These are phyloP conservation scores for Urocynchramus pylzowi DNA, from an alignment of 2,113 vertebrate species.

Conservation along the genomic window DNA sequence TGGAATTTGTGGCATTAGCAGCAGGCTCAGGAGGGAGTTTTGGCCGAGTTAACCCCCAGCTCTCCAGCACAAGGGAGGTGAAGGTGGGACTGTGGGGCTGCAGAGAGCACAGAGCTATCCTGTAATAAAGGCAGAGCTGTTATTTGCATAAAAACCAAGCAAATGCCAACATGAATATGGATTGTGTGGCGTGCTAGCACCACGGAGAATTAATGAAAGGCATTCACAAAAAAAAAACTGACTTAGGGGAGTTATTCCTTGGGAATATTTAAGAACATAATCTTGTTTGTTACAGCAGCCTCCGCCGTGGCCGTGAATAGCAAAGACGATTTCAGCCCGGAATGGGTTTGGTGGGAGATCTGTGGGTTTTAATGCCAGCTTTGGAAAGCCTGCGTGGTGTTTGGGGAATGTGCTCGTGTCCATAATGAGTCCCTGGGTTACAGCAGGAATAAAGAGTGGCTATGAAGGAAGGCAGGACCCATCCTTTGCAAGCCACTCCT, in stretches of 20 bases:
- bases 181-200: conserved; percentile 29
- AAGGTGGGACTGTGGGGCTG: background rate
- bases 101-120: background rate
- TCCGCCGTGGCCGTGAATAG: conserved; percentile 3
- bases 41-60: background rate
- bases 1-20: background rate
- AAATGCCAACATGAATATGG: conserved; percentile 60
- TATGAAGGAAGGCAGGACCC: background rate
- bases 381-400: background rate
- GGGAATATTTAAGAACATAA: conserved; percentile 58
- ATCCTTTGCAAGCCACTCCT: background rate
- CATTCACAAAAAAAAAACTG: conserved; percentile 5
- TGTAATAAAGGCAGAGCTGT: background rate
- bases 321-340: conserved; percentile 1
- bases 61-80: background rate
- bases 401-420: conserved; percentile 40
- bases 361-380: conserved; percentile 37
- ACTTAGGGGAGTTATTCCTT: conserved; percentile 44
- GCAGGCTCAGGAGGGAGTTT: background rate
- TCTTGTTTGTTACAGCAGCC: conserved; percentile 55
- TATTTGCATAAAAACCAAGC: conserved; percentile 46
- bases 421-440: background rate
- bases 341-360: conserved; percentile 33
- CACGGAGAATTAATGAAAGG: conserved; percentile 17
- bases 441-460: background rate